These are phyloP conservation scores for Berghia stephanieae DNA, from an alignment of 1,140 invertebrate species.

Conservation along the genomic window DNA sequence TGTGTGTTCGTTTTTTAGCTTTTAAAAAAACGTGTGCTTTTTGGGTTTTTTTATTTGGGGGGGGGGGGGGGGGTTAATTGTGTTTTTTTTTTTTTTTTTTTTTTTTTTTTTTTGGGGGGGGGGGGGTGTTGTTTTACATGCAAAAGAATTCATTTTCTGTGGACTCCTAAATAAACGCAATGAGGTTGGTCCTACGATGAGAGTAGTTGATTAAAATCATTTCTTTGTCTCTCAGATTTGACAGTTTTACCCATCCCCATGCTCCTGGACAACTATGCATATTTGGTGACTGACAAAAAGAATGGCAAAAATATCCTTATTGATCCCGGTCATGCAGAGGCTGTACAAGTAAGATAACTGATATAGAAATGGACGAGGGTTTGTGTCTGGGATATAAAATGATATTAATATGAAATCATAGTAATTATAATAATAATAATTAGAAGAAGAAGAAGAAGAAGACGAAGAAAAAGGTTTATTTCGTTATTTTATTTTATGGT, in stretches of 20 bases:
- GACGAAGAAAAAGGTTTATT: constrained; percentile 5
- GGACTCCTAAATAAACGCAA: not conserved
- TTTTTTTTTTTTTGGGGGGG: not conserved
- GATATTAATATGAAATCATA: too few species aligned
- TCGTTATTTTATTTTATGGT: constrained; percentile 30
- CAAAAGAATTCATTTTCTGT: not conserved
- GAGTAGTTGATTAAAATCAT: not conserved
- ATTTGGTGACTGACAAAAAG: constrained; percentile 49
- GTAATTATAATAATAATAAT: too few species aligned
- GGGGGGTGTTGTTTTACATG: too few species aligned
- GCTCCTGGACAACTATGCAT: constrained; percentile 56
- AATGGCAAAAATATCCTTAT: constrained; percentile 48
- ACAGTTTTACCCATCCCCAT: constrained; percentile 54
- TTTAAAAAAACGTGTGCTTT: too few species aligned
- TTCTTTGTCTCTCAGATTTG: constrained; percentile 41
- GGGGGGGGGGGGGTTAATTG: not conserved
- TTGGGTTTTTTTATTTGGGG: not conserved
- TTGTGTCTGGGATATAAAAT: not conserved
- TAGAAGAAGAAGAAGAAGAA: too few species aligned
- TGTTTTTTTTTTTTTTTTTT: not conserved
- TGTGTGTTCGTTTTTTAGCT: too few species aligned
- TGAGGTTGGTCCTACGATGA: not conserved
- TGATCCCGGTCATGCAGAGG: constrained; percentile 56
- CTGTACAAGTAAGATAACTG: constrained; percentile 41
- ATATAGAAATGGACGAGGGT: not conserved